phyloP scores from a whole-genome alignment of 2,113 vertebrate species.

The Lasiurus borealis region DNA sequence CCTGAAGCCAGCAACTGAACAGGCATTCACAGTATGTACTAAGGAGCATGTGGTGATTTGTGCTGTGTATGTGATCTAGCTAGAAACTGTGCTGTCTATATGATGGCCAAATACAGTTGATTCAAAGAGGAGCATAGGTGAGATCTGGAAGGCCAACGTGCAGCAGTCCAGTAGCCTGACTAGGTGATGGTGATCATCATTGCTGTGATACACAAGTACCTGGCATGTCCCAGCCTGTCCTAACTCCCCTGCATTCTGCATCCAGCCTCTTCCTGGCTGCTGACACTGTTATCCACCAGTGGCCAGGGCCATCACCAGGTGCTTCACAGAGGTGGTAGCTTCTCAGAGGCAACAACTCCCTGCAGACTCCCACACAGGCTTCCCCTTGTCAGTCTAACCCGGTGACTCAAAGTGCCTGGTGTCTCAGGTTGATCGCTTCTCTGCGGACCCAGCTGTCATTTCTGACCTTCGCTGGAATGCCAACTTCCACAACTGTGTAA shows the following conservation, averaged over 20 bases:
- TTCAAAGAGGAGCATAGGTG: background rate
- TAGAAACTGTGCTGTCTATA: background rate
- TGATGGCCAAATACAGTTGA: background rate
- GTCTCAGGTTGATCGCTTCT: background rate
- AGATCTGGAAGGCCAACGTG: background rate
- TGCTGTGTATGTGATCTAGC: background rate
- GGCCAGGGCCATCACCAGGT: background rate
- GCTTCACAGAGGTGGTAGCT: background rate
- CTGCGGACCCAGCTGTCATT: background rate
- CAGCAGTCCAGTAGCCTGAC: background rate
- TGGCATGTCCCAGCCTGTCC: background rate
- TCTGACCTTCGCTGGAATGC: background rate
- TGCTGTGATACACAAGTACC: background rate
- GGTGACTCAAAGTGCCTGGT: background rate
- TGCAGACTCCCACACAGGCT: background rate
- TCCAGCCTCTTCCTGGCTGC: background rate
- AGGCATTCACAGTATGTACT: fast-evolving
- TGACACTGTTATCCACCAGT: background rate
- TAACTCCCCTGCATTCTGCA: background rate
- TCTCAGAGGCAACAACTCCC: background rate
- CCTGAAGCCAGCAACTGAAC: background rate
- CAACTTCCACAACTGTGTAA: background rate
- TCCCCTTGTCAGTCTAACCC: background rate
- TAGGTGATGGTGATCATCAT: background rate
- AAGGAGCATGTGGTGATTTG: background rate